Conservation (phyloP, 2,888 invertebrate species). For the Peribatodes rhomboidaria region DNA sequence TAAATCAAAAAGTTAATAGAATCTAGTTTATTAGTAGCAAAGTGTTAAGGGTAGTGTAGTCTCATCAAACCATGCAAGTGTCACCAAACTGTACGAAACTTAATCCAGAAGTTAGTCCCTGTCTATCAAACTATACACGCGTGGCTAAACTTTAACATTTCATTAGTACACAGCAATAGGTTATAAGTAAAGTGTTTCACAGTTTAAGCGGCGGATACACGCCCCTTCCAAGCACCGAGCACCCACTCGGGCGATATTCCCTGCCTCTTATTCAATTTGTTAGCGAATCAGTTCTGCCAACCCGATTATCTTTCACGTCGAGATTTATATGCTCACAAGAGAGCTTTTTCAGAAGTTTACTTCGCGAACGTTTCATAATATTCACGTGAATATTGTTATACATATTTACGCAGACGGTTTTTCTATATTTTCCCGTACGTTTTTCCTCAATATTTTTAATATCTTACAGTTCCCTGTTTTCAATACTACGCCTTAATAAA, state of each 20-base stretch:
- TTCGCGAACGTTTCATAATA: constrained; percentile 60
- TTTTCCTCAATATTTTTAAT: constrained; percentile 29
- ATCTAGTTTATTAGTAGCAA: constrained; percentile 1
- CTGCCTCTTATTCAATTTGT: constrained; percentile 83
- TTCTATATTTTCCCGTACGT: constrained; percentile 28
- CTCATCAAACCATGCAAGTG: constrained; percentile 38
- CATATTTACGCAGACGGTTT: constrained; percentile 47
- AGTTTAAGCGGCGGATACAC: constrained; percentile 61
- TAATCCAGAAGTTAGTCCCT: constrained; percentile 34
- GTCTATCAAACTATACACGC: constrained; percentile 49
- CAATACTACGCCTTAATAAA: constrained; percentile 1
- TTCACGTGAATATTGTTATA: constrained; percentile 54
- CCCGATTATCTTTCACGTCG: constrained; percentile 82
- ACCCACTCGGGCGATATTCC: constrained; percentile 68
- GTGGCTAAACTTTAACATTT: constrained; percentile 59
- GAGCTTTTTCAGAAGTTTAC: constrained; percentile 68
- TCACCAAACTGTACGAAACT: constrained; percentile 25
- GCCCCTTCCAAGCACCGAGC: constrained; percentile 52
- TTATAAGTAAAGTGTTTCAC: constrained; percentile 68
- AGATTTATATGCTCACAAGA: constrained; percentile 79
- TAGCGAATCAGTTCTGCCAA: constrained; percentile 84
- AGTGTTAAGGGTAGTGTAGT: constrained; percentile 8
- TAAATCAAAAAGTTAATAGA: background rate
- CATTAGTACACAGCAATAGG: constrained; percentile 63
- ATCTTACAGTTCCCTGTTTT: constrained; percentile 16